Conservation (phyloP, 2,888 invertebrate genomes). For the Esperia sulphurella region DNA sequence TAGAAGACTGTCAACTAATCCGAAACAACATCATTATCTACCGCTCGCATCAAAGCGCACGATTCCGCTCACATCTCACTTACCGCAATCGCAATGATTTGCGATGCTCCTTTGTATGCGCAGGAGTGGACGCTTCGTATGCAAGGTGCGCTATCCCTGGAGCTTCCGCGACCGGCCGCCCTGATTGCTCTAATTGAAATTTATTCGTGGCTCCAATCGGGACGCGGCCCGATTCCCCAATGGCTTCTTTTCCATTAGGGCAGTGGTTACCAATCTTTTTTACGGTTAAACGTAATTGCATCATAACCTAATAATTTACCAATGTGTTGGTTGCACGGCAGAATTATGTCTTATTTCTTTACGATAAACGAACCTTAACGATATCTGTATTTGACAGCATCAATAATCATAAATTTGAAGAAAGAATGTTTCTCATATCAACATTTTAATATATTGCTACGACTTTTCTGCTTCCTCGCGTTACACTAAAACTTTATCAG, state of each 20-base stretch:
- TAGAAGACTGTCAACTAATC: constrained; percentile 50
- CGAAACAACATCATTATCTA: constrained; percentile 58
- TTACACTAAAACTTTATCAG: no score
- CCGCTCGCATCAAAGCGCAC: constrained; percentile 49
- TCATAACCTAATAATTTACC: no score
- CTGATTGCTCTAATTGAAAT: constrained; percentile 74
- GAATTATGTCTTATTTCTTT: no score
- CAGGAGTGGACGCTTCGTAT: constrained; percentile 48
- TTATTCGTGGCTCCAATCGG: constrained; percentile 42
- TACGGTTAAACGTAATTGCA: no score
- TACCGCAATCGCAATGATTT: constrained; percentile 75
- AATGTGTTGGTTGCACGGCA: no score
- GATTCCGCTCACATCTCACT: constrained; percentile 72
- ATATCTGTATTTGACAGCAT: no score
- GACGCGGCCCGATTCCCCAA: constrained; percentile 49
- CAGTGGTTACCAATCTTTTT: constrained; percentile 7
- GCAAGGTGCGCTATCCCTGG: constrained; percentile 53
- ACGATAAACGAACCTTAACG: no score
- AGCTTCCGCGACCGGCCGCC: constrained; percentile 61
- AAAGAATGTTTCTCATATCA: no score
- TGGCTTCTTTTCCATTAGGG: constrained; percentile 23
- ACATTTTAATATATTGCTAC: no score
- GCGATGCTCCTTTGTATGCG: constrained; percentile 62
- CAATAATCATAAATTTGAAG: no score
- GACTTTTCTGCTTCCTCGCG: no score